Base-by-base conservation (phyloP, 1,140 invertebrate species). In the Meloidogyne hapla region DNA sequence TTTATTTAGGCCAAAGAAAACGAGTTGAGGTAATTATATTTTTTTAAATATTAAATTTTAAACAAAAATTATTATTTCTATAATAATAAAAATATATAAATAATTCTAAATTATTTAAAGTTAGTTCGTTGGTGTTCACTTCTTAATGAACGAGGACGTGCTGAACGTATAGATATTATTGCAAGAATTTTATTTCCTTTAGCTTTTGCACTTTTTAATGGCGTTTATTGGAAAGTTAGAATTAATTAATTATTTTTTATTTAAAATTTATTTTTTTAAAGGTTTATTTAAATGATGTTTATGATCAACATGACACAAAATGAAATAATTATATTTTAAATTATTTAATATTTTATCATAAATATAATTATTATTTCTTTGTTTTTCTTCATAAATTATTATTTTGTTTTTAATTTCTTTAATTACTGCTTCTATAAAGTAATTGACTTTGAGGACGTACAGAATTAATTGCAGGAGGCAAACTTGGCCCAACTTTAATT, bases 181-280 rank as follows among this genome's bases (percentile, higher is more conserved):
- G 85, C 84, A 2, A 82, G 90, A 83, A 91, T 65, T 90, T 95
- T 48, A 88, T 87, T 87, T 76, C 85, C 84, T 1, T 56, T 87
- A 64, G 83, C 85, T n/a, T 86, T 86, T 65, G 79, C 98, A 0
- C 89, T 92, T 65, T 96, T 99, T 88, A 96, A 99, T 88, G 88
- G 98, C 77, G 92, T 94, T 0, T 94, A 97, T 81, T 85, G 84
- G 84, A 79, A 63, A 26, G 68, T 69, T 56, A 69, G 18, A 18
- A 3, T 48, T 18, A 3, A 18, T 48, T 48, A 18, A 18, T 18
- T 18, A 48, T 18, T 48, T 18, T 48, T 48, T 18, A 18, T 48
- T 48, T 3, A 18, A 18, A 18, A 48, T 18, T 18, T 5, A 18
- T 18, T 1, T 48, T 48, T 48, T 48, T 48, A 33, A 33, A 56